Conservation (phyloP, 2,888 invertebrate genomes). For the Cataglyphis livida region DNA sequence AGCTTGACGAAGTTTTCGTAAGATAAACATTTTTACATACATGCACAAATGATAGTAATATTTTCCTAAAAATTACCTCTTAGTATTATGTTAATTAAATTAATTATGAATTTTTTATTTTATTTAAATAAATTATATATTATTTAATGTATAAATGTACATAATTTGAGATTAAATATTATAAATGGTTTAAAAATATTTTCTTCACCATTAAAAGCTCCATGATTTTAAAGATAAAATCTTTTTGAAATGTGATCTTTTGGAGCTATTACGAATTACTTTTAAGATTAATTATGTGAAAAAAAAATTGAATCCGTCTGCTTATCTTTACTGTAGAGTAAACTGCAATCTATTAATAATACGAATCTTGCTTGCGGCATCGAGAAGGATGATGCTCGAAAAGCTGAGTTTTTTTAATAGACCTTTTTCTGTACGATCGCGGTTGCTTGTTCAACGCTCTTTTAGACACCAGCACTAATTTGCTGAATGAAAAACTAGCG, state of each 20-base stretch:
- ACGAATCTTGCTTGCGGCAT: slow-evolving; percentile 60
- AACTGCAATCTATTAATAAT: slow-evolving; percentile 65
- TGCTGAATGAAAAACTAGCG: slow-evolving; percentile 72
- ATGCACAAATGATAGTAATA: background rate
- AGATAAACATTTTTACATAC: background rate
- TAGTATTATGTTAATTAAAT: background rate
- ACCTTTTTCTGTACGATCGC: slow-evolving; percentile 62
- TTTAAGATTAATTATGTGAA: slow-evolving; percentile 19
- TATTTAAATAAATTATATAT: slow-evolving; percentile 6
- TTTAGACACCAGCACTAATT: slow-evolving; percentile 74
- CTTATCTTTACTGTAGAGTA: slow-evolving; percentile 38
- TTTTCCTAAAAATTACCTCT: background rate
- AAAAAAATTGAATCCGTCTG: slow-evolving; percentile 36
- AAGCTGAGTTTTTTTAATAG: slow-evolving; percentile 66
- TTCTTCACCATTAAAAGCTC: background rate
- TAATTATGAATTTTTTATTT: background rate
- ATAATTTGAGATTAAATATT: background rate
- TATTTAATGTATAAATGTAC: background rate
- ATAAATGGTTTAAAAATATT: background rate
- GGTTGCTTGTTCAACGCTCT: slow-evolving; percentile 67
- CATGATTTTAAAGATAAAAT: background rate
- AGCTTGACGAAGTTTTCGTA: background rate
- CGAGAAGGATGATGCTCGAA: slow-evolving; percentile 57
- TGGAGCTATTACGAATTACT: slow-evolving; percentile 1
- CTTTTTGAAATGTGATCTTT: background rate